phyloP scores from a whole-genome alignment of 2,888 invertebrate species.

The Dysmachus trigonus region DNA sequence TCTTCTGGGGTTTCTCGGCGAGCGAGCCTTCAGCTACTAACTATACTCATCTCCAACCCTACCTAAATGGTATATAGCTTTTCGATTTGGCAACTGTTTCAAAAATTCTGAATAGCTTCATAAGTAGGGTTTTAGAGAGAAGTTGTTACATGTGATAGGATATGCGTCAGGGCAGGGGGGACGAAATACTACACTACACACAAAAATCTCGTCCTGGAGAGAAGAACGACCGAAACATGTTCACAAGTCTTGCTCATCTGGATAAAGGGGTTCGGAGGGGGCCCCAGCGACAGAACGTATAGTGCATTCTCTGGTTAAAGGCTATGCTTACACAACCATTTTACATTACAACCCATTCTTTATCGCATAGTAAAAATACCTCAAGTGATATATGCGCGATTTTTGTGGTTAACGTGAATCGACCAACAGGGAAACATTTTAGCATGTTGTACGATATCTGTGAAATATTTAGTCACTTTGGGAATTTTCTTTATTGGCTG shows the following conservation, averaged over 20 bases:
- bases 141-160: not conserved
- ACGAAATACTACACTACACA: not conserved
- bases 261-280: not conserved
- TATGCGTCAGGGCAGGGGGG: not conserved
- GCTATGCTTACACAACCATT: not conserved
- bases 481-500: not conserved
- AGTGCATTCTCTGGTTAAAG: not conserved
- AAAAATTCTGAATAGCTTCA: conserved; percentile 26
- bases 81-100: conserved; percentile 30
- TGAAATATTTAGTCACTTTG: not conserved
- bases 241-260: not conserved
- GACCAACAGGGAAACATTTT: not conserved
- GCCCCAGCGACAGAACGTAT: not conserved
- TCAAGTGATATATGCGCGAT: conserved; percentile 21
- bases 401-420: not conserved
- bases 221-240: not conserved
- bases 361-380: conserved; percentile 16
- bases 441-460: not conserved
- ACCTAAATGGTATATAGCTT: not conserved
- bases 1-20: not conserved
- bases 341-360: not conserved
- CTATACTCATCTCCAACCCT: not conserved
- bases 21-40: not conserved
- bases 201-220: not conserved
- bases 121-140: conserved; percentile 1